These are phyloP conservation scores for Nycticebus coucang DNA, from an alignment of 2,113 vertebrate species.

Conservation along the genomic window DNA sequence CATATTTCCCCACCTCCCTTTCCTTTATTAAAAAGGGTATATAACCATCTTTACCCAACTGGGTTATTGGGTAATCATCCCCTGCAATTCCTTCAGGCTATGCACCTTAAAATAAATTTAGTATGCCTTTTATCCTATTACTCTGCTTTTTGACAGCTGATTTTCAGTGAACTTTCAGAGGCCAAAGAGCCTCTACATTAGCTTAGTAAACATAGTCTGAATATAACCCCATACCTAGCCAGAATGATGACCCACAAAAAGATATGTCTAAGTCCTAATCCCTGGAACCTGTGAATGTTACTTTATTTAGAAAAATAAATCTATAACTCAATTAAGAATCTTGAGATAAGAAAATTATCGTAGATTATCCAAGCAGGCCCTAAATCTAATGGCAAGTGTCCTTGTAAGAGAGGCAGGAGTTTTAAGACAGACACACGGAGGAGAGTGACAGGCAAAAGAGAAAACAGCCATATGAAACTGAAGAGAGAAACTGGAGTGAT, in stretches of 20 bases:
- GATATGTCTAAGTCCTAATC: not conserved
- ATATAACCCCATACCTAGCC: not conserved
- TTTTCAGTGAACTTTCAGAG: not conserved
- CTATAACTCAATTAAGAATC: not conserved
- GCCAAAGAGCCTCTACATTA: not conserved
- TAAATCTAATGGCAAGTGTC: not conserved
- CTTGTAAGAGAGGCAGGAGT: not conserved
- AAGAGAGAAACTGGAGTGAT: not conserved
- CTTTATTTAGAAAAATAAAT: slow-evolving; percentile 25
- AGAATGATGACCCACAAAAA: not conserved
- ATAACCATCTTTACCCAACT: not conserved
- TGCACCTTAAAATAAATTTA: not conserved
- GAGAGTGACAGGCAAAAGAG: not conserved
- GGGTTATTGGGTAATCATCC: not conserved
- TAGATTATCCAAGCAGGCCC: not conserved
- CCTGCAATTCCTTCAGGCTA: not conserved
- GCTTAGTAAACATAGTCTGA: slow-evolving; percentile 27
- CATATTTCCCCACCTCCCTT: not conserved
- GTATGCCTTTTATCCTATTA: not conserved
- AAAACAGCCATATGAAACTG: not conserved
- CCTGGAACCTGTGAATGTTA: not conserved
- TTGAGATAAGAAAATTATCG: not conserved
- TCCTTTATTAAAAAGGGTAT: not conserved
- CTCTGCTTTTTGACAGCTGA: not conserved
- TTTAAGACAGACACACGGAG: not conserved